Percentiles rank a stretch among this genome's conserved stretches.
Evolutionary conservation across 2,888 invertebrate genomes (phyloP).

Genomic region (Melanophora roralis): DNA sequence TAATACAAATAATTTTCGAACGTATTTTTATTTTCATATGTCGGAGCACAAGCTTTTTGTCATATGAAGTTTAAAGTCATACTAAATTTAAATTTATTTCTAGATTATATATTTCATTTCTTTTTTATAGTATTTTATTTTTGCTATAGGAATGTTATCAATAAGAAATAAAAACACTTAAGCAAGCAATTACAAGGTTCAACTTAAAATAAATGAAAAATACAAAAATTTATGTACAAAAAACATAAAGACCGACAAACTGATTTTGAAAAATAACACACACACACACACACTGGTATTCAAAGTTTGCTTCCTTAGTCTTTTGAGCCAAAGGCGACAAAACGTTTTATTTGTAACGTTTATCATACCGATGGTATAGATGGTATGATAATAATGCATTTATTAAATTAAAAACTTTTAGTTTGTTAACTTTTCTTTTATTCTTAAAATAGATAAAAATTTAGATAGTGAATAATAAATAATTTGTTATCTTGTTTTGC

Average conservation of each 20-base stretch:
- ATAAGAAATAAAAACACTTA: slow-evolving; percentile 42
- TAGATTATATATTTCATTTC: slow-evolving; percentile 42
- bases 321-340: slow-evolving; percentile 46
- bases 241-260: background rate
- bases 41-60: slow-evolving; percentile 47
- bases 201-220: slow-evolving; percentile 47
- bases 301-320: slow-evolving; percentile 61
- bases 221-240: slow-evolving; percentile 24
- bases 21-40: slow-evolving; percentile 21
- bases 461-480: slow-evolving; percentile 46
- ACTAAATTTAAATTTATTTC: slow-evolving; percentile 47
- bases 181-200: slow-evolving; percentile 56
- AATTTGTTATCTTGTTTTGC: slow-evolving; percentile 37
- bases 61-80: slow-evolving; percentile 46
- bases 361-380: background rate
- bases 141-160: slow-evolving; percentile 54
- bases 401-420: slow-evolving; percentile 37
- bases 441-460: slow-evolving; percentile 41
- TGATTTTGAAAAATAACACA: background rate
- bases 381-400: slow-evolving; percentile 25
- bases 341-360: slow-evolving; percentile 30
- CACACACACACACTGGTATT: background rate
- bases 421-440: background rate
- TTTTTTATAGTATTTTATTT: slow-evolving; percentile 27
- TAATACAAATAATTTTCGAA: background rate